Percentiles rank a stretch among this genome's conserved stretches.
These are phyloP conservation scores for Labroides dimidiatus DNA, from an alignment of 2,797 vertebrate genomes.

Conservation along the genomic window DNA sequence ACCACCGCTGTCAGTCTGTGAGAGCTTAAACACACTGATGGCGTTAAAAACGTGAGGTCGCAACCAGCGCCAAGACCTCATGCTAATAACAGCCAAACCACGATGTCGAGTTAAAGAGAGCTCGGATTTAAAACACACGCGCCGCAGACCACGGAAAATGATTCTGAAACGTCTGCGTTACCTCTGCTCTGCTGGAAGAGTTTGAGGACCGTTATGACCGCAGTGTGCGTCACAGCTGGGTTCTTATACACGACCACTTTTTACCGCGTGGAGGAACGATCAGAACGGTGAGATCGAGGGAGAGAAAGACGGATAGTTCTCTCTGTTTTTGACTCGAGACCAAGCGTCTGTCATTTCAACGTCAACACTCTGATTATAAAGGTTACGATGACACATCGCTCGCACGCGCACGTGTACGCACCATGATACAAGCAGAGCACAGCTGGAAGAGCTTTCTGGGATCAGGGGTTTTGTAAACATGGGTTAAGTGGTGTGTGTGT, in stretches of 20 bases:
- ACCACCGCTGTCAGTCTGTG: constrained; percentile 11
- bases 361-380: constrained; percentile 74
- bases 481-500: constrained; percentile 58
- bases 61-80: constrained; percentile 30
- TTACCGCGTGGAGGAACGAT: too few relatives aligned
- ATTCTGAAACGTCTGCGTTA: constrained; percentile 22
- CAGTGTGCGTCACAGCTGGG: constrained; percentile 37
- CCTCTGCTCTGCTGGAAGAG: neutral
- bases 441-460: constrained; percentile 80
- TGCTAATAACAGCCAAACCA: constrained; percentile 60
- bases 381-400: constrained; percentile 65
- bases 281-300: too few relatives aligned
- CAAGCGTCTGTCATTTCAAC: constrained; percentile 67
- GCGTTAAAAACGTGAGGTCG: constrained; percentile 33
- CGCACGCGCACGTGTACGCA: constrained; percentile 42
- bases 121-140: constrained; percentile 30
- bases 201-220: constrained; percentile 3
- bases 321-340: constrained; percentile 45
- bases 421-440: constrained; percentile 49
- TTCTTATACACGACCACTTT: neutral
- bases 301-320: neutral
- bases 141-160: constrained; percentile 32
- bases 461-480: constrained; percentile 78
- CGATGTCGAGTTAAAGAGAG: constrained; percentile 23
- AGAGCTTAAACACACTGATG: constrained; percentile 15